A percentile compares a stretch with the other conserved stretches of the same genome.
phyloP scores from a whole-genome alignment of 2,113 vertebrate genomes.

The Neomonachus schauinslandi region DNA sequence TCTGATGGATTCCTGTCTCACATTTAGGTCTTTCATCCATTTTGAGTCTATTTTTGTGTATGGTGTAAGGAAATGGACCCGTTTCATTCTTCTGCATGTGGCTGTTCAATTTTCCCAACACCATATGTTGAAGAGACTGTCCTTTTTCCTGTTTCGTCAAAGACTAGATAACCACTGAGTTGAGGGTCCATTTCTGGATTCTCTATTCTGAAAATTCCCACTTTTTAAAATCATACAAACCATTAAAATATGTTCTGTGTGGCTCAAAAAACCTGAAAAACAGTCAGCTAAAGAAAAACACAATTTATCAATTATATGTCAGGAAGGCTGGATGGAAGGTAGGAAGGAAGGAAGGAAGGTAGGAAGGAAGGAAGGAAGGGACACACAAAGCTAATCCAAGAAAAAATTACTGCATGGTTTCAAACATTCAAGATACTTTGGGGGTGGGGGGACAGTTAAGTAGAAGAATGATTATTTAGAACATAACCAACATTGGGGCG shows the following conservation, averaged over 20 bases:
- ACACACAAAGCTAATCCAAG: not conserved
- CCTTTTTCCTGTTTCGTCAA: not conserved
- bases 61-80: not conserved
- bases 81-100: not conserved
- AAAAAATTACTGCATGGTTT: not conserved
- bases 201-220: not conserved
- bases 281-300: not conserved
- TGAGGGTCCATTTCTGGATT: not conserved
- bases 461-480: not conserved
- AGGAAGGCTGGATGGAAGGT: not conserved
- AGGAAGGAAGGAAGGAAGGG: not conserved
- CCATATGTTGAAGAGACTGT: not conserved
- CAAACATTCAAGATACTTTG: not conserved
- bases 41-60: not conserved
- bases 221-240: not conserved
- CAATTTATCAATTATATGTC: not conserved
- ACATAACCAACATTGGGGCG: not conserved
- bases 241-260: not conserved
- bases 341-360: not conserved
- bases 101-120: not conserved
- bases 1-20: not conserved
- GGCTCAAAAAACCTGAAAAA: not conserved
- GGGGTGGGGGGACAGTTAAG: not conserved
- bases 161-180: not conserved
- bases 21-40: not conserved